Evolutionary conservation across 2,888 invertebrate genomes (phyloP).

Genomic region (Diploptera punctata): DNA sequence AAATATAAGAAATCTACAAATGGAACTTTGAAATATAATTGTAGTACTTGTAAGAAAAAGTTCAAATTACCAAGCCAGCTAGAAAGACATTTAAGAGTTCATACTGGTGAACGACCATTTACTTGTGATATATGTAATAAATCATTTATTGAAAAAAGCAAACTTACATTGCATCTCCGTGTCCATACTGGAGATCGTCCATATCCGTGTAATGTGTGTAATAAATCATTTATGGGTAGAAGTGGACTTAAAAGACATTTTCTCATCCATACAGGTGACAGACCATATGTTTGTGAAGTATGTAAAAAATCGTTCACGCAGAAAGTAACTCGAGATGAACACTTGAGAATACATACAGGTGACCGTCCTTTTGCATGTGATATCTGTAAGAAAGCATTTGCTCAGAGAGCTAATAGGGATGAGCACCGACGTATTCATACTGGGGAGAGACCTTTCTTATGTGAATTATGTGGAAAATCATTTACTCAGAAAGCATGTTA

Average conservation of each 20-base stretch:
- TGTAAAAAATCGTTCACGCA: not conserved
- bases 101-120: conserved; percentile 5
- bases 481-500: conserved; percentile 66
- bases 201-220: conserved; percentile 9
- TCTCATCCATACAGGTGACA: not conserved
- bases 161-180: conserved; percentile 26
- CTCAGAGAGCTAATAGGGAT: conserved; percentile 56
- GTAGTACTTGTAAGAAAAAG: not conserved
- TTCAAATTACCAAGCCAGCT: not conserved
- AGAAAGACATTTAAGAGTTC: not conserved
- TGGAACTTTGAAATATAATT: not conserved
- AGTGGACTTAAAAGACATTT: not conserved
- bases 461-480: conserved; percentile 58
- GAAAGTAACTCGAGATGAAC: not conserved
- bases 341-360: not conserved
- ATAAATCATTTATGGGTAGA: not conserved
- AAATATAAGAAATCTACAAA: no score
- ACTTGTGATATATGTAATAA: conserved; percentile 7
- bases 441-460: conserved; percentile 52
- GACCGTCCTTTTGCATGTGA: not conserved
- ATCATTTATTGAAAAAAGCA: not conserved
- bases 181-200: conserved; percentile 26
- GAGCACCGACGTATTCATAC: conserved; percentile 54
- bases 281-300: not conserved
- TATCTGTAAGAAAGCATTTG: conserved; percentile 49